phyloP scores from a whole-genome alignment of 1,140 invertebrate genomes.

The Hydropsyche tenuis region DNA sequence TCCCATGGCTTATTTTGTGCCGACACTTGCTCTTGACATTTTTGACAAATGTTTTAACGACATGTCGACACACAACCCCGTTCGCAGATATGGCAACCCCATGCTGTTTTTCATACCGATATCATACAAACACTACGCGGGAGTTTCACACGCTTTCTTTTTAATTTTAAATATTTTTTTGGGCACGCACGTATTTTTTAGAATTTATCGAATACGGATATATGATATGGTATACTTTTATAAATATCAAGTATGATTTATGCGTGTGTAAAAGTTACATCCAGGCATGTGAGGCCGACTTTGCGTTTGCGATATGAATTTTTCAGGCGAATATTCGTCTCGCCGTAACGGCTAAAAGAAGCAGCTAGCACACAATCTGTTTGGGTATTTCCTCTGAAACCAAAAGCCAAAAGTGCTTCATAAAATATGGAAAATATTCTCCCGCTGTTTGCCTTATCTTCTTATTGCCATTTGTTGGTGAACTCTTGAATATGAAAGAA shows the following conservation, averaged over 20 bases:
- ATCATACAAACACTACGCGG: no score
- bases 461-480: conserved; percentile 49
- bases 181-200: no score
- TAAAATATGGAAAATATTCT: conserved; percentile 49
- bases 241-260: not conserved
- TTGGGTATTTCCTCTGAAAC: conserved; percentile 40
- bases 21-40: conserved; percentile 50
- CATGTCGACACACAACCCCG: conserved; percentile 47
- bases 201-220: no score
- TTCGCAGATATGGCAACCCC: conserved; percentile 41
- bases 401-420: conserved; percentile 51
- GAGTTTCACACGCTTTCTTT: no score
- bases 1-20: conserved; percentile 33
- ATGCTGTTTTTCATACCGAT: conserved; percentile 21
- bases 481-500: conserved; percentile 40
- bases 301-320: conserved; percentile 1
- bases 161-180: no score
- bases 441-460: conserved; percentile 49
- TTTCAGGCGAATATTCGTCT: conserved; percentile 17
- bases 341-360: not conserved
- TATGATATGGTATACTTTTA: no score
- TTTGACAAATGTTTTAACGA: conserved; percentile 52
- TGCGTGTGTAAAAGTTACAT: not conserved
- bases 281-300: not conserved
- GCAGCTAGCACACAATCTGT: conserved; percentile 32